These are phyloP conservation scores for Hippocampus barbouri DNA, from an alignment of 2,113 vertebrate genomes.

Conservation along the genomic window DNA sequence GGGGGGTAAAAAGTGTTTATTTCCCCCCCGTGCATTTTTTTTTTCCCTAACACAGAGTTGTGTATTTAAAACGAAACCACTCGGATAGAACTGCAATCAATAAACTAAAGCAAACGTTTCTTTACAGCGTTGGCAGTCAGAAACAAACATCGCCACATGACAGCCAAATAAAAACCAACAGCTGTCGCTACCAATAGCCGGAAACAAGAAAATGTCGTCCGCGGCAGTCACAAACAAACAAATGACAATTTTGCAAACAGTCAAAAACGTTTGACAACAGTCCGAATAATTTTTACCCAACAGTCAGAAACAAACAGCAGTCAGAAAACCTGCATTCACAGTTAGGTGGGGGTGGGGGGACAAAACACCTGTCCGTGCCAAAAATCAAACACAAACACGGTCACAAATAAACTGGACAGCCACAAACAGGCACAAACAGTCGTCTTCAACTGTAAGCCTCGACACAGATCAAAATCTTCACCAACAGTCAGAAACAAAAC, in stretches of 20 bases:
- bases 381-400: too few relatives aligned
- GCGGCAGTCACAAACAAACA: not conserved
- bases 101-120: not conserved
- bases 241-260: not conserved
- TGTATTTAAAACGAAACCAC: not conserved
- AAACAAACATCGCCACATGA: not conserved
- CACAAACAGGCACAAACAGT: too few relatives aligned
- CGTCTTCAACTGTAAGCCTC: too few relatives aligned
- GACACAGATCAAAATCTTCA: not conserved
- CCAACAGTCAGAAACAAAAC: not conserved
- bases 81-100: not conserved
- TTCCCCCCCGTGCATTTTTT: not conserved
- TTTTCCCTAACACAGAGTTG: not conserved
- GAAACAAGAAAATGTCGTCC: not conserved
- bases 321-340: too few relatives aligned
- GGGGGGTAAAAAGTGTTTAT: not conserved
- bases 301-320: not conserved
- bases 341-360: too few relatives aligned
- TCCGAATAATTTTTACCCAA: not conserved
- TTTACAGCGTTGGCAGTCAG: not conserved
- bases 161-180: not conserved
- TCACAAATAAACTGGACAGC: too few relatives aligned
- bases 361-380: too few relatives aligned
- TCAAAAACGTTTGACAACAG: not conserved
- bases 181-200: not conserved